Evolutionary conservation across 2,888 invertebrate species (phyloP).

Genomic region (Actias luna): DNA sequence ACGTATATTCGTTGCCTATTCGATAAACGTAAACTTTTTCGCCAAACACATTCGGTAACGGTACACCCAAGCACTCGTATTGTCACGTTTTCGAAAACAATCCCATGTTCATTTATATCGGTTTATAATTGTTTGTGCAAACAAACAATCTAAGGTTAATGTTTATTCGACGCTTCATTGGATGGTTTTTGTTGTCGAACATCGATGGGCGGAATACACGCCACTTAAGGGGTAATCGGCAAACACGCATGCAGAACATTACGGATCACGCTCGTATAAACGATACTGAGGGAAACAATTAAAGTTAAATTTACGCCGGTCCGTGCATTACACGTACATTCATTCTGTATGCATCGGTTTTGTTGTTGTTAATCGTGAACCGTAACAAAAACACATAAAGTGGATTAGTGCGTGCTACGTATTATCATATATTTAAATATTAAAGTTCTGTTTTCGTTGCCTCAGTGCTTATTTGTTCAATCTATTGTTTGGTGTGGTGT

Average conservation of each 20-base stretch:
- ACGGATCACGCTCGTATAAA: slow-evolving; percentile 30
- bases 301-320: slow-evolving; percentile 17
- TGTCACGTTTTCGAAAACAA: slow-evolving; percentile 6
- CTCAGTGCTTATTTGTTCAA: too few species aligned
- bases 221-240: slow-evolving; percentile 34
- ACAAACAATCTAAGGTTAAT: slow-evolving; percentile 23
- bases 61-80: slow-evolving; percentile 11
- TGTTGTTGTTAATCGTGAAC: neutral
- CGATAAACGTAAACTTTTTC: slow-evolving; percentile 15
- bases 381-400: slow-evolving; percentile 1
- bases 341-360: slow-evolving; percentile 14
- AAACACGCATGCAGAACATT: slow-evolving; percentile 29
- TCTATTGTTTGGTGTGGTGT: too few species aligned
- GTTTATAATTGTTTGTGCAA: slow-evolving; percentile 9
- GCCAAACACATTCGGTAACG: slow-evolving; percentile 15
- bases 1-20: slow-evolving; percentile 5
- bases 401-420: neutral
- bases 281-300: slow-evolving; percentile 25
- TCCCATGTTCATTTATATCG: neutral
- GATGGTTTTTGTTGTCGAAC: slow-evolving; percentile 2
- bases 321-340: slow-evolving; percentile 14
- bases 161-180: slow-evolving; percentile 37
- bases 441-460: neutral
- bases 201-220: slow-evolving; percentile 12
- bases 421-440: neutral